These are phyloP conservation scores for Pyrrhosoma nymphula DNA, from an alignment of 2,888 invertebrate genomes.

Conservation along the genomic window DNA sequence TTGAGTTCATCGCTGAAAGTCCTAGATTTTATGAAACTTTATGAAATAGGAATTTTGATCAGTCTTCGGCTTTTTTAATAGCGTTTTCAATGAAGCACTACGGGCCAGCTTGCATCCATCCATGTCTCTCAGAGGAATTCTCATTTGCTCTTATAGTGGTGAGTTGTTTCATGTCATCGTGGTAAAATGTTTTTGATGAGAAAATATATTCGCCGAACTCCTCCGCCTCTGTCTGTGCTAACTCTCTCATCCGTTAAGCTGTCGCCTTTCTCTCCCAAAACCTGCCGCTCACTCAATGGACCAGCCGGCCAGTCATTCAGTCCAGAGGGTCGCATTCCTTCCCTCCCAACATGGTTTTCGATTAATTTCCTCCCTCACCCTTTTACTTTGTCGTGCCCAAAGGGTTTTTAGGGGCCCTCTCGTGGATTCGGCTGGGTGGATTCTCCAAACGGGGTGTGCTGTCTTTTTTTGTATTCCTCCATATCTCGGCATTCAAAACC, in stretches of 20 bases:
- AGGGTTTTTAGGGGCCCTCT: neutral
- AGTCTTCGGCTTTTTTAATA: neutral
- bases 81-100: neutral
- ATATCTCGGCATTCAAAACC: neutral
- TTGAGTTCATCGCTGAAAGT: too few species aligned
- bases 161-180: neutral
- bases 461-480: neutral
- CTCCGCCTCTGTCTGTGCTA: neutral
- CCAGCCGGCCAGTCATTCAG: neutral
- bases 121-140: neutral
- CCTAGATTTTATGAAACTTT: too few species aligned
- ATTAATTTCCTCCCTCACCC: neutral
- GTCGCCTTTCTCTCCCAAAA: neutral
- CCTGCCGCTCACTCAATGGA: neutral
- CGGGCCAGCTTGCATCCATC: neutral
- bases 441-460: neutral
- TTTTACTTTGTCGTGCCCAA: neutral
- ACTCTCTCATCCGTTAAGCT: neutral
- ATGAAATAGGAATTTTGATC: too few species aligned
- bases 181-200: neutral
- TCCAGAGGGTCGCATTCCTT: neutral
- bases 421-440: neutral
- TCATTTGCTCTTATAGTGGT: neutral
- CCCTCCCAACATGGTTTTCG: constrained; percentile 13
- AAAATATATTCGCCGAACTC: neutral